phyloP scores from a whole-genome alignment of 1,140 invertebrate genomes.

The Drosophila kurseongensis region DNA sequence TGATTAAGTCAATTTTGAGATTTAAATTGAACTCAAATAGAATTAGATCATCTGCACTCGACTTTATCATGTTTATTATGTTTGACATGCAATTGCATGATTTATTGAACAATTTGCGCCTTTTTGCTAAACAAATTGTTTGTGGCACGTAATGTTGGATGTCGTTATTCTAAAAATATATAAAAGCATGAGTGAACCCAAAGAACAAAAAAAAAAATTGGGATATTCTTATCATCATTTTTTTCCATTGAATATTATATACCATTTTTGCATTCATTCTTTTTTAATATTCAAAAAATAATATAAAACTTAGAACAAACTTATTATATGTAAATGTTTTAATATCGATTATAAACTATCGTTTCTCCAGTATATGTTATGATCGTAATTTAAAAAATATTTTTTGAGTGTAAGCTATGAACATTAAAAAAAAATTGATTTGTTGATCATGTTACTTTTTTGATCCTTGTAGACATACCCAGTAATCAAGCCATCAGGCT shows the following conservation, averaged over 20 bases:
- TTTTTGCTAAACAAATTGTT: background rate
- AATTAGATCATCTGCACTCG: conserved; percentile 22
- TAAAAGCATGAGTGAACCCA: no score
- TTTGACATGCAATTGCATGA: background rate
- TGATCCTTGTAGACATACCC: background rate
- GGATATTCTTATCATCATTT: no score
- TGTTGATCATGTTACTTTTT: background rate
- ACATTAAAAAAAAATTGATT: background rate
- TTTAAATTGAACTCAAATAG: conserved; percentile 22
- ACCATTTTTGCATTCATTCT: no score
- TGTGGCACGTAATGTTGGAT: background rate
- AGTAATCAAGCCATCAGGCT: background rate
- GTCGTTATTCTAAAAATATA: background rate
- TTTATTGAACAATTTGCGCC: conserved; percentile 4
- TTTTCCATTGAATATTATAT: no score
- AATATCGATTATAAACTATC: no score
- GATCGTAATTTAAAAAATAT: no score
- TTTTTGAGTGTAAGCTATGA: background rate
- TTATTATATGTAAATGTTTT: no score
- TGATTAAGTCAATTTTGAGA: conserved; percentile 35
- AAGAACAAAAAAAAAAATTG: no score
- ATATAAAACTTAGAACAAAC: no score
- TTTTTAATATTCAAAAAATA: no score
- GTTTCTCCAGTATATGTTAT: no score
- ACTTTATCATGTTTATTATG: conserved; percentile 2